phyloP scores from a whole-genome alignment of 2,888 invertebrate genomes.

The Drosophila differens region DNA sequence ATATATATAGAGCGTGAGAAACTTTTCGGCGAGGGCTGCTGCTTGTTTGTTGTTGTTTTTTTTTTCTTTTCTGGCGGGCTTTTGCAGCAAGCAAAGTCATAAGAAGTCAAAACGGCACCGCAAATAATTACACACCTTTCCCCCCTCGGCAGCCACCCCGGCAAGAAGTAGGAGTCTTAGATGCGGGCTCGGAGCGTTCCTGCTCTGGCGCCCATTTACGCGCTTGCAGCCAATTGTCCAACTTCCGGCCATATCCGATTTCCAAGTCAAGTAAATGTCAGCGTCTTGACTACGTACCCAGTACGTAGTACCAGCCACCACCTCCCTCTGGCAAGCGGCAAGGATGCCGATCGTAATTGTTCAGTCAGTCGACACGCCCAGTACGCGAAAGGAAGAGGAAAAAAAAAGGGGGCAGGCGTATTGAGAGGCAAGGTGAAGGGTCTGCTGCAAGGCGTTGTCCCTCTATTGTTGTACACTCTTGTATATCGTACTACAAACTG shows the following conservation, averaged over 20 bases:
- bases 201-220: constrained; percentile 56
- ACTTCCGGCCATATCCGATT: constrained; percentile 75
- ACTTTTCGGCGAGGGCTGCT: constrained; percentile 49
- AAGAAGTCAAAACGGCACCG: constrained; percentile 69
- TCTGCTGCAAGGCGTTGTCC: constrained; percentile 43
- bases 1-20: constrained; percentile 62
- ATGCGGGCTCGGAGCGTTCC: constrained; percentile 26
- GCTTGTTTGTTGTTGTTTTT: constrained; percentile 3
- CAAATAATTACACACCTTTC: constrained; percentile 74
- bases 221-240: constrained; percentile 73
- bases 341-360: constrained; percentile 59
- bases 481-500: constrained; percentile 43
- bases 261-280: constrained; percentile 76
- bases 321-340: not conserved
- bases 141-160: not conserved
- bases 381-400: not conserved
- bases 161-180: constrained; percentile 57
- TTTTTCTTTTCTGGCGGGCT: constrained; percentile 74
- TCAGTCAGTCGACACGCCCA: constrained; percentile 72
- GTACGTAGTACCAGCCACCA: constrained; percentile 7
- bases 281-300: constrained; percentile 60
- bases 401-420: constrained; percentile 20
- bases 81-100: constrained; percentile 48
- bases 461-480: constrained; percentile 60
- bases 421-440: constrained; percentile 38